Base-by-base conservation (phyloP, 2,888 invertebrate species). In the Mesodorylaimus sp. region DNA sequence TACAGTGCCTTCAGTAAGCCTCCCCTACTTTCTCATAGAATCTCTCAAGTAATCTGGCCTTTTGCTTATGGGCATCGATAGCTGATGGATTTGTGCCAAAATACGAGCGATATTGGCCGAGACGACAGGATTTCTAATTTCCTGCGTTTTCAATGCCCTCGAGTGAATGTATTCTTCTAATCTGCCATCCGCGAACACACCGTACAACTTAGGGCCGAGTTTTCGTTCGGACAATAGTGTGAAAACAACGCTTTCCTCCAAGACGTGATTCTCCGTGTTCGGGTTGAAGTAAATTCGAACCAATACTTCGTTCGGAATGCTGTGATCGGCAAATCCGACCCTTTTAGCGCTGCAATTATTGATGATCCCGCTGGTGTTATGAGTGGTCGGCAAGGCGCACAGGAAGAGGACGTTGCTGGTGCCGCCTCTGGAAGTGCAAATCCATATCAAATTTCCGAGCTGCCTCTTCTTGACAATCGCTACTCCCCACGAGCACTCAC, bases 121-220 rank as follows among this genome's bases (percentile, higher is more conserved):
- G 45, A 91, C 72, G 3, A 77, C 76, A 1, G 81, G 79, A 58
- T 85, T 79, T 0, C 78, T 74, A 28, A 97, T 70, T 67, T 97
- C 93, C 21, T 73, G n/a, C n/a, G n/a, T n/a, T n/a, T n/a, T n/a
- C 36, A 25, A 29, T 16, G 25, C 32, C 70, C 75, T 73, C 64
- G 83, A 85, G 50, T 83, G 83, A 67, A 91, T 87, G 65, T 83
- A 95, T 67, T 97, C 86, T 68, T 97, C 97, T 51, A 97, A 82
- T 52, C 97, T 75, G 1, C 95, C 89, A 0, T 86, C 91, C 2
- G 88, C 87, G 69, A 95, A 97, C 29, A 95, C 83, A 0, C 95
- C 95, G 67, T 87, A 84, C 10, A 95, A 74, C 65, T 83, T 84
- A 0, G 95, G 95, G 0, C 95, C 95, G 43, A 95, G 75, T 50